These are phyloP conservation scores for Geodia barretti DNA, from an alignment of 37 sponge, comb jelly and placozoan species.

Conservation along the genomic window DNA sequence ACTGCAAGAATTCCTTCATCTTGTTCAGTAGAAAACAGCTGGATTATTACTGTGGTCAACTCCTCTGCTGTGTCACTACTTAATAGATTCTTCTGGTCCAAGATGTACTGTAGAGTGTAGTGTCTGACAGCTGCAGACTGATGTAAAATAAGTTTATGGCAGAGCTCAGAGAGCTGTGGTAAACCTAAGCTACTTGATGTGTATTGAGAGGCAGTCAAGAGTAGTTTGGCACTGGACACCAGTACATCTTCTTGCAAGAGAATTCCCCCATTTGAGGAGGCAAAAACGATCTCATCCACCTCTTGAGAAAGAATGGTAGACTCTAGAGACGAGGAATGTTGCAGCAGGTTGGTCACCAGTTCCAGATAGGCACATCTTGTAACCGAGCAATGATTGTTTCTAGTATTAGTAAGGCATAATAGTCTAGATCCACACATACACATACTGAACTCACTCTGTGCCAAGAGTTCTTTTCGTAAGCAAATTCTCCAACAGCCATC, in stretches of 20 bases:
- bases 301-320: not conserved
- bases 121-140: not conserved
- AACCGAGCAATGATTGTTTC: not conserved
- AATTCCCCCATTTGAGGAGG: not conserved
- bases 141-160: not conserved
- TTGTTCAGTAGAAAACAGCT: not conserved
- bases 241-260: not conserved
- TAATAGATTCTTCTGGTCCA: not conserved
- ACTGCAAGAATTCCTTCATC: not conserved
- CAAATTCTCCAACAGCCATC: not conserved
- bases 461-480: not conserved
- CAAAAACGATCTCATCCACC: not conserved
- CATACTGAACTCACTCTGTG: not conserved
- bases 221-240: not conserved
- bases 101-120: not conserved
- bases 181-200: not conserved
- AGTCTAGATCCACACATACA: not conserved
- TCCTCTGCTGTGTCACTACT: not conserved
- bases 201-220: not conserved
- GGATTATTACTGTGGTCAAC: not conserved
- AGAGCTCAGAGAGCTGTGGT: not conserved
- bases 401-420: not conserved
- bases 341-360: not conserved
- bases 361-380: not conserved
- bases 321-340: not conserved